Base-by-base conservation (phyloP, 2,797 vertebrate species). In the Chromobotia macracanthus region DNA sequence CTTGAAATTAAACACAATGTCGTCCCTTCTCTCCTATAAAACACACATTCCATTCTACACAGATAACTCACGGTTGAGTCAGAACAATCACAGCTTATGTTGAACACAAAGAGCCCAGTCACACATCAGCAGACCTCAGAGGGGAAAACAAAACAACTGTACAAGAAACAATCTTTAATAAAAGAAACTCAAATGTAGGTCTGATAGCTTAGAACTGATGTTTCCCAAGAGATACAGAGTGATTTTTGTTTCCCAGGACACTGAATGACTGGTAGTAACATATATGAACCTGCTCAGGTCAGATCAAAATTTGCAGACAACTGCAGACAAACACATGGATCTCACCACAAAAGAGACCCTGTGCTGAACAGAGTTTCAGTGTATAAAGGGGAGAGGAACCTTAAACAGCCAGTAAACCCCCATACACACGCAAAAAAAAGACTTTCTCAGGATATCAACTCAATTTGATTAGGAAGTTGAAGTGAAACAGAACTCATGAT, bases 81-180 rank as follows among this genome's bases (percentile, higher is more conserved):
- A 46, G 16, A 79, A 65, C 46, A 79, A 72, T 44, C 18, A 13
- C 68, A 18, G 12, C 61, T 64, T 12, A 72, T 46, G 35, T 5
- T 3, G 50, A 56, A 46, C 48, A 79, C 77, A 79, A 72, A 79
- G 61, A 72, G 69, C 18, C n/a, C 25, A 48, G 53, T 69, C 25
- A 58, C 50, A 38, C 63, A 12, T 31, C 25, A 25, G 48, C 23
- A 60, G 15, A 38, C 5, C 28, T 61, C 13, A n/a, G 8, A 10
- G 28, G 28, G 23, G 13, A 28, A 38, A 64, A 38, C 8, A n/a
- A 18, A 64, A n/a, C 41, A 23, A 13, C n/a, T 48, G 15, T 35
- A 50, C 48, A 70, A 67, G 28, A 55, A 25, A 41, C 5, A 25
- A 66, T 23, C 56, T 44, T 72, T n/a, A 2, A 0, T 25, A 41